phyloP scores from a whole-genome alignment of 2,113 vertebrate genomes.

The Dasyurus viverrinus region DNA sequence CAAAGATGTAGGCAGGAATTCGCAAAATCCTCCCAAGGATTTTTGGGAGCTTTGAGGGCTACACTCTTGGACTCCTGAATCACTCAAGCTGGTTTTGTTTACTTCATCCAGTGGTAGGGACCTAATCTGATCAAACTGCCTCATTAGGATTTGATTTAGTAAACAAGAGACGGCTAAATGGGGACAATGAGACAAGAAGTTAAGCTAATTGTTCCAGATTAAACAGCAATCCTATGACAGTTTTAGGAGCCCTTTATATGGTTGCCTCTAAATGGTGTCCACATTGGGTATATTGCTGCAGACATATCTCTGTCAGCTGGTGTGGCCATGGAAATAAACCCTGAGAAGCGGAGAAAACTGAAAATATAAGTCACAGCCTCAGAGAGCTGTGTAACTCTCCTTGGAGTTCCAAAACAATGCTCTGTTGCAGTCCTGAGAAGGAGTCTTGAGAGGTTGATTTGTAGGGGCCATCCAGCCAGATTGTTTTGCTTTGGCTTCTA shows the following conservation, averaged over 20 bases:
- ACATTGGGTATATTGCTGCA: neutral
- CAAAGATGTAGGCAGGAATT: neutral
- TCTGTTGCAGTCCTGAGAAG: neutral
- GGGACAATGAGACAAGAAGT: neutral
- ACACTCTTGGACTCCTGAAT: neutral
- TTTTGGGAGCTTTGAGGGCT: neutral
- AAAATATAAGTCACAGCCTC: neutral
- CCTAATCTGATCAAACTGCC: neutral
- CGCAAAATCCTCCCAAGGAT: neutral
- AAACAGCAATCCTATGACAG: neutral
- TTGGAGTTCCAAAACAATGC: neutral
- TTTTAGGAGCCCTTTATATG: neutral
- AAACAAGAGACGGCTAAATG: neutral
- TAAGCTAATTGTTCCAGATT: neutral
- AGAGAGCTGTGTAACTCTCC: neutral
- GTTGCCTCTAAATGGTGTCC: neutral
- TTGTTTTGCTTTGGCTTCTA: conserved; percentile 69
- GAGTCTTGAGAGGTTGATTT: neutral
- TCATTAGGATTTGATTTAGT: neutral
- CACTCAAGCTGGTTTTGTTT: neutral
- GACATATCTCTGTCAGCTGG: neutral
- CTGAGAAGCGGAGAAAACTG: neutral
- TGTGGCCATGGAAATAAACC: neutral
- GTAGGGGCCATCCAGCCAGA: conserved; percentile 58
- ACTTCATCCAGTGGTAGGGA: neutral